phyloP scores from a whole-genome alignment of 2,113 vertebrate species.

The Tympanuchus pallidicinctus region DNA sequence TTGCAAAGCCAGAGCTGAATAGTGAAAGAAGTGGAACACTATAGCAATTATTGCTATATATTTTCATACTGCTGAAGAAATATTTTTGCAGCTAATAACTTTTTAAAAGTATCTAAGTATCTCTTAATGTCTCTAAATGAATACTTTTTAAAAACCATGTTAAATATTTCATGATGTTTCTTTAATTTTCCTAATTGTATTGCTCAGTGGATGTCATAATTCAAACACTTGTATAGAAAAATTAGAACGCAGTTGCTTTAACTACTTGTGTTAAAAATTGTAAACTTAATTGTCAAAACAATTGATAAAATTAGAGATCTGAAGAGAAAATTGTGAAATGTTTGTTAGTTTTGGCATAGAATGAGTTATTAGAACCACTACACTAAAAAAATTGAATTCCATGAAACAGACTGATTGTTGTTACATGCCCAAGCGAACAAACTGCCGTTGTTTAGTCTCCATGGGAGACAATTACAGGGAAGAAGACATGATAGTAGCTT shows the following conservation, averaged over 20 bases:
- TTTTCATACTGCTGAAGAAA: neutral
- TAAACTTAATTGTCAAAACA: constrained; percentile 38
- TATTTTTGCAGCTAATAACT: constrained; percentile 6
- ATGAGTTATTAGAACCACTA: neutral
- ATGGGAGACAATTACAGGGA: neutral
- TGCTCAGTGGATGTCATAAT: neutral
- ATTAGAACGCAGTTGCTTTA: constrained; percentile 18
- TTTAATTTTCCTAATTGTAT: neutral
- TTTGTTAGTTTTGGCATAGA: constrained; percentile 62
- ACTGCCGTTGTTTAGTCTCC: constrained; percentile 41
- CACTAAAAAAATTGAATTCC: constrained; percentile 19
- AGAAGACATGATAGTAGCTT: neutral
- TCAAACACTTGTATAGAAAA: neutral
- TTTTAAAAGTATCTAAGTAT: neutral
- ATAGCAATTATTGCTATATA: neutral
- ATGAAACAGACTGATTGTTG: constrained; percentile 39
- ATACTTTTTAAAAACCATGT: neutral
- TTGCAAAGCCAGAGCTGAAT: neutral
- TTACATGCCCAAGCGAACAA: neutral
- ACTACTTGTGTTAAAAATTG: constrained; percentile 33
- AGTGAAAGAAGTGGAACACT: neutral
- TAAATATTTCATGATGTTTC: neutral
- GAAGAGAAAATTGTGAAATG: constrained; percentile 5
- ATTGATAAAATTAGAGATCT: constrained; percentile 28
- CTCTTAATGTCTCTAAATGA: neutral